A percentile compares a stretch with the other conserved stretches of the same genome.
Evolutionary conservation across 2,113 vertebrate species (phyloP).

Genomic region (Chaenocephalus aceratus): DNA sequence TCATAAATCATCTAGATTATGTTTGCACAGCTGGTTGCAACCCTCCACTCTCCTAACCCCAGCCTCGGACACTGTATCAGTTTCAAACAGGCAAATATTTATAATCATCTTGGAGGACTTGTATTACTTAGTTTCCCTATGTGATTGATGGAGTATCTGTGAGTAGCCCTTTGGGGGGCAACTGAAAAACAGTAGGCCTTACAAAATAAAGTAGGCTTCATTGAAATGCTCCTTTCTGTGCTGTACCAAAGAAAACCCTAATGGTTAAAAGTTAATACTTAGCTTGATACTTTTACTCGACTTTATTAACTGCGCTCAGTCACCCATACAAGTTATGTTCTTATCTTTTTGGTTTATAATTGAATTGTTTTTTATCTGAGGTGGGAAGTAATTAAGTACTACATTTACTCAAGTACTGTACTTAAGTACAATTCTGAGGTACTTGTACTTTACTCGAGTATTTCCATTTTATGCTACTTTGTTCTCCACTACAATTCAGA

Average conservation of each 20-base stretch:
- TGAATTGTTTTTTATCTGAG: too few species aligned
- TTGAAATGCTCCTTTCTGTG: neutral
- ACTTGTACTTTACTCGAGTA: too few species aligned
- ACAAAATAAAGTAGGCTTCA: neutral
- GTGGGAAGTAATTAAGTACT: too few species aligned
- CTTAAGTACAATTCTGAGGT: too few species aligned
- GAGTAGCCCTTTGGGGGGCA: neutral
- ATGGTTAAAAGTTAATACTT: too few species aligned
- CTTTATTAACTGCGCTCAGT: neutral
- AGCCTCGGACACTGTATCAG: conserved; percentile 5
- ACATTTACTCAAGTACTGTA: too few species aligned
- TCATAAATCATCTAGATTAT: conserved; percentile 69
- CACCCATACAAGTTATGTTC: neutral
- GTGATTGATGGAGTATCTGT: conserved; percentile 19
- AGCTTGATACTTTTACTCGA: too few species aligned
- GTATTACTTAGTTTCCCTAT: neutral
- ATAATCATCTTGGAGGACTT: conserved; percentile 36
- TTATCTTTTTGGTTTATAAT: neutral
- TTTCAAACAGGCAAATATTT: conserved; percentile 48
- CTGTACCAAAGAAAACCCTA: too few species aligned
- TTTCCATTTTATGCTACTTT: too few species aligned
- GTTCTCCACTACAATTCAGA: too few species aligned
- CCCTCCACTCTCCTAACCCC: neutral
- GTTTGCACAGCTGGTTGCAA: conserved; percentile 74
- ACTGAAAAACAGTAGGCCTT: neutral